Conservation (phyloP, 2,797 vertebrate species). For the Acanthurus leucopareius region DNA sequence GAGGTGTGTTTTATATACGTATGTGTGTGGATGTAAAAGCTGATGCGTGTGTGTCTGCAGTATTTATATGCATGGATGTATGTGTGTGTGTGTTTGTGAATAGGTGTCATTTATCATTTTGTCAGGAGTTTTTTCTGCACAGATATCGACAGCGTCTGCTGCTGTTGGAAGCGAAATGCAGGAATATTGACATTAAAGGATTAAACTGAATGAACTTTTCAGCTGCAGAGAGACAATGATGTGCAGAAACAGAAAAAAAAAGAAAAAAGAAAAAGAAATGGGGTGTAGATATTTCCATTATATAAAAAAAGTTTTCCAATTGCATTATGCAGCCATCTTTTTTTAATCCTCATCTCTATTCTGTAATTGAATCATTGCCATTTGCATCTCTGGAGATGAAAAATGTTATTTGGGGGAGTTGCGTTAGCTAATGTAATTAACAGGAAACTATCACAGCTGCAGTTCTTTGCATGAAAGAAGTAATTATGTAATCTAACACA, state of each 20-base stretch:
- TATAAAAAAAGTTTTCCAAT: constrained; percentile 49
- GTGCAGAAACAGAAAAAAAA: constrained; percentile 43
- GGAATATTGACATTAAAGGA: constrained; percentile 47
- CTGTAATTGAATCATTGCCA: constrained; percentile 84
- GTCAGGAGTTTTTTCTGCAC: constrained; percentile 75
- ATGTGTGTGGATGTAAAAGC: constrained; percentile 51
- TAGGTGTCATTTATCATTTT: constrained; percentile 67
- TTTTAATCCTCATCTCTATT: constrained; percentile 32
- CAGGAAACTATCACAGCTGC: constrained; percentile 86
- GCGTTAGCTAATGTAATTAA: constrained; percentile 87
- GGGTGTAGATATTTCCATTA: constrained; percentile 39
- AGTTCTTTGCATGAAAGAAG: constrained; percentile 81
- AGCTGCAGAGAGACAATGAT: constrained; percentile 38
- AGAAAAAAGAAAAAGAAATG: constrained; percentile 40
- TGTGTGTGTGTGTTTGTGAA: constrained; percentile 46
- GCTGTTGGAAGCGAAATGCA: constrained; percentile 34
- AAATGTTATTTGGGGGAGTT: constrained; percentile 84
- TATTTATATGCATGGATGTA: constrained; percentile 70
- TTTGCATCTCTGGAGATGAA: constrained; percentile 83
- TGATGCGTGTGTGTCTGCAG: constrained; percentile 32
- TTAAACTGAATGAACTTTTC: constrained; percentile 57
- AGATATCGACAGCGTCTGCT: constrained; percentile 54
- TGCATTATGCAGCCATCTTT: constrained; percentile 36
- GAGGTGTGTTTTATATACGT: constrained; percentile 72
- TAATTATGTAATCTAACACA: constrained; percentile 88